phyloP scores from a whole-genome alignment of 2,888 invertebrate species.

The Drepana falcataria region DNA sequence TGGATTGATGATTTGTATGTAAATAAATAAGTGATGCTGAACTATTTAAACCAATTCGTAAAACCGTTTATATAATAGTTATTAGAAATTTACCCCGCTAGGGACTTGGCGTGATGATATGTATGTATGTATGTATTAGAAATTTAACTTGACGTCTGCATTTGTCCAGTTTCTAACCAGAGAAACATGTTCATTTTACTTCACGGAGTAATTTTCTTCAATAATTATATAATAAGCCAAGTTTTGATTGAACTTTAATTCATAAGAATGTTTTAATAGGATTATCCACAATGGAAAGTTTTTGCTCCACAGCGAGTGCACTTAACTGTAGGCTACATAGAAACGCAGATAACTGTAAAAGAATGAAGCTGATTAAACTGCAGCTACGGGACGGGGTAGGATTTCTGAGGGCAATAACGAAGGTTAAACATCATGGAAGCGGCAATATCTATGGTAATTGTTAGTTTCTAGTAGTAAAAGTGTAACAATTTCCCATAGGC shows the following conservation, averaged over 20 bases:
- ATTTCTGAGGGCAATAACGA: conserved; percentile 24
- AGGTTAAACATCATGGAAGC: not conserved
- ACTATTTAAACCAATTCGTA: too few relatives aligned
- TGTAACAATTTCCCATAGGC: too few relatives aligned
- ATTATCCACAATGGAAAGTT: conserved; percentile 36
- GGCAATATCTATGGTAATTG: not conserved
- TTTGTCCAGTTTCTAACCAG: not conserved
- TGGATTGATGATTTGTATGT: too few relatives aligned
- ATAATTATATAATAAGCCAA: not conserved
- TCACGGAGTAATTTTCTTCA: conserved; percentile 4
- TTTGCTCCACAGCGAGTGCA: conserved; percentile 16
- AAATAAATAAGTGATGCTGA: too few relatives aligned
- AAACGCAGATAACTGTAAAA: conserved; percentile 34
- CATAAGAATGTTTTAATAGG: conserved; percentile 17
- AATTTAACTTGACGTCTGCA: not conserved
- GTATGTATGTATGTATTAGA: too few relatives aligned
- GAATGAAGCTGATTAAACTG: conserved; percentile 47
- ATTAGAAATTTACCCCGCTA: too few relatives aligned
- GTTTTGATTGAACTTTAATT: conserved; percentile 7
- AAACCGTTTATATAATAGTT: too few relatives aligned
- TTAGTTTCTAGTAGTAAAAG: too few relatives aligned
- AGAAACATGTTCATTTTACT: conserved; percentile 1
- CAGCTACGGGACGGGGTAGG: conserved; percentile 30
- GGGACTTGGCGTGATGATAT: too few relatives aligned
- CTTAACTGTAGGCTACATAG: conserved; percentile 28